A percentile compares a stretch with the other conserved stretches of the same genome.
Evolutionary conservation across 2,113 vertebrate species (phyloP).

Genomic region (Clarias magur): DNA sequence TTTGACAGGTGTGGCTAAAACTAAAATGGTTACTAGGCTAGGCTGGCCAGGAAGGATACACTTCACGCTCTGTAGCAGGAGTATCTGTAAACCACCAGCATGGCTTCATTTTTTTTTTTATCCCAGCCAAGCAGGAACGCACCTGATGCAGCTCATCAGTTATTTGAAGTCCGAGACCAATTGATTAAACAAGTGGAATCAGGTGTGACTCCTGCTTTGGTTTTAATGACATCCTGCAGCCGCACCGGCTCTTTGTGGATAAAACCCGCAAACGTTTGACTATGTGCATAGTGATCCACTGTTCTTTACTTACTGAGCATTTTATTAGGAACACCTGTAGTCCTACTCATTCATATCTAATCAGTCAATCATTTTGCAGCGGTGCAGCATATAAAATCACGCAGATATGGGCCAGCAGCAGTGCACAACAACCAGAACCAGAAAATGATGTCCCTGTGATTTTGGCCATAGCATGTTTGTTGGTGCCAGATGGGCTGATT

Average conservation of each 20-base stretch:
- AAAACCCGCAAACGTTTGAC: background rate
- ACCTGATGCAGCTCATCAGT: conserved; percentile 28
- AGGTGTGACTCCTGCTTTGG: conserved; percentile 2
- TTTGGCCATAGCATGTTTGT: background rate
- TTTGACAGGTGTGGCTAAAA: conserved; percentile 17
- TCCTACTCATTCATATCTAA: background rate
- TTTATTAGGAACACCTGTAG: background rate
- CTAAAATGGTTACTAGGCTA: conserved; percentile 6
- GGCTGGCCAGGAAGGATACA: background rate
- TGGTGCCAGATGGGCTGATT: background rate
- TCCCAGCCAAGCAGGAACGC: background rate
- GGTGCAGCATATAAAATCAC: background rate
- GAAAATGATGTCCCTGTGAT: background rate
- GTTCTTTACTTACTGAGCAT: background rate
- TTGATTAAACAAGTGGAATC: conserved; percentile 30
- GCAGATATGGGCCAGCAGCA: background rate
- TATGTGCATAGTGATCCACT: background rate
- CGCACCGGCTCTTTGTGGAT: background rate
- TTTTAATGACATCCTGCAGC: conserved; percentile 27
- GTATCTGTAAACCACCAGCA: conserved; percentile 5
- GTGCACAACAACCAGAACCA: background rate
- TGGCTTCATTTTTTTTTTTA: background rate
- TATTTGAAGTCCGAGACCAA: conserved; percentile 24
- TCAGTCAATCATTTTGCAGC: background rate
- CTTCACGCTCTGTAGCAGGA: background rate